These are phyloP conservation scores for Drosophila kambysellisi DNA, from an alignment of 2,888 invertebrate genomes.

Conservation along the genomic window DNA sequence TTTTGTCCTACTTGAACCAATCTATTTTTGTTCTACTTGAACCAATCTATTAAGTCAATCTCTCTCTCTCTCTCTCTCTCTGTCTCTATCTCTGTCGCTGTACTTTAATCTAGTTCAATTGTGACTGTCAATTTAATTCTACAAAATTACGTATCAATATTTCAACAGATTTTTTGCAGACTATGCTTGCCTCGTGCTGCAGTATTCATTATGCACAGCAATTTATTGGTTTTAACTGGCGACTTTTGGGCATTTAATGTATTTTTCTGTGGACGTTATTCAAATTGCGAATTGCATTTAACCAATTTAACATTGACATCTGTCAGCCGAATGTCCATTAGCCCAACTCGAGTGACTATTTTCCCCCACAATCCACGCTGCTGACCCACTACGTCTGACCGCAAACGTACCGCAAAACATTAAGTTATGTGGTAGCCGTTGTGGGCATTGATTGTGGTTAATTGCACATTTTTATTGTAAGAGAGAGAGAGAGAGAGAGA, in stretches of 20 bases:
- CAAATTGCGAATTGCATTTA: conserved; percentile 62
- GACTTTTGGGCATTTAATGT: conserved; percentile 45
- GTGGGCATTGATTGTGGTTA: conserved; percentile 73
- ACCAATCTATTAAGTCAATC: neutral
- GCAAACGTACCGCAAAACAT: conserved; percentile 74
- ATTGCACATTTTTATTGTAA: conserved; percentile 60
- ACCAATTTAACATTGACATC: conserved; percentile 75
- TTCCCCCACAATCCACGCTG: too few relatives aligned
- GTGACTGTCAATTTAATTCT: conserved; percentile 5
- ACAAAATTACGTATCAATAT: conserved; percentile 21
- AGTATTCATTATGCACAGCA: conserved; percentile 9
- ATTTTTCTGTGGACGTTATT: conserved; percentile 49
- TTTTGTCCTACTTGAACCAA: neutral
- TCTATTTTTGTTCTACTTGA: neutral
- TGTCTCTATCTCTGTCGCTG: neutral
- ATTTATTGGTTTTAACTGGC: conserved; percentile 29
- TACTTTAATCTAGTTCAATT: neutral
- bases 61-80: neutral
- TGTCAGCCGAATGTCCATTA: conserved; percentile 56
- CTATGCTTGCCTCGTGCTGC: conserved; percentile 5
- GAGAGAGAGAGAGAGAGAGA: too few relatives aligned
- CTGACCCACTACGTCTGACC: conserved; percentile 29
- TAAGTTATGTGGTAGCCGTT: conserved; percentile 74
- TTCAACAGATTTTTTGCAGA: conserved; percentile 13
- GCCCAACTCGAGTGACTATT: conserved; percentile 7